phyloP scores from a whole-genome alignment of 2,888 invertebrate species.

The Callyntrura guangdongensis region DNA sequence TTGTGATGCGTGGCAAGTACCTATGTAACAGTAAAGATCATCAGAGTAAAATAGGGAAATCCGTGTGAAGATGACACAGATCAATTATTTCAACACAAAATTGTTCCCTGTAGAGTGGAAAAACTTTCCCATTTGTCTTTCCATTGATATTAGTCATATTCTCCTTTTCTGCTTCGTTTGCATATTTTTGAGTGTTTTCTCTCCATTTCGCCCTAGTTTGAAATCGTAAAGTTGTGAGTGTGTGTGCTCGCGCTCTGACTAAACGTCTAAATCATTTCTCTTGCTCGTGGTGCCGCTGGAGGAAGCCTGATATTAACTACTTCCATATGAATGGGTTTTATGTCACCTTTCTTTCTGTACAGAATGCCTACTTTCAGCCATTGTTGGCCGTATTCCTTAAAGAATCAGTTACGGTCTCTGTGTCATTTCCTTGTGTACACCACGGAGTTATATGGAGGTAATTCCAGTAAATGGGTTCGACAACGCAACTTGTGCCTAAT shows the following conservation, averaged over 20 bases:
- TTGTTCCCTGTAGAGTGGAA: constrained; percentile 67
- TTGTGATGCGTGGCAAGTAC: not conserved
- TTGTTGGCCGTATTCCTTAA: not conserved
- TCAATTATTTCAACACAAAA: constrained; percentile 79
- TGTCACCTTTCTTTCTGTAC: constrained; percentile 37
- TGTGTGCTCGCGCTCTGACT: not conserved
- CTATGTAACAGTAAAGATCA: not conserved
- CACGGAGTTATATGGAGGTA: not conserved
- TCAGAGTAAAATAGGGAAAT: not conserved
- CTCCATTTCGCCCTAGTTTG: not conserved
- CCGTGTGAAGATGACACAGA: constrained; percentile 69
- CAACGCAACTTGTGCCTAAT: not conserved
- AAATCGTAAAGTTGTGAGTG: not conserved
- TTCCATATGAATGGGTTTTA: constrained; percentile 58
- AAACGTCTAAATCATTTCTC: constrained; percentile 32
- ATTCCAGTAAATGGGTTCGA: constrained; percentile 8
- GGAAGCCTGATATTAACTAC: constrained; percentile 38
- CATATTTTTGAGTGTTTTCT: constrained; percentile 30
- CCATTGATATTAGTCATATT: constrained; percentile 66
- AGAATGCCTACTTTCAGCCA: not conserved
- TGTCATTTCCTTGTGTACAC: not conserved
- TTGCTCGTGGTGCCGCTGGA: not conserved
- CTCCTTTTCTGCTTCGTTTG: constrained; percentile 40
- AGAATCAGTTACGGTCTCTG: no score
- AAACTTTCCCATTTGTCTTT: constrained; percentile 77